phyloP scores from a whole-genome alignment of 2,888 invertebrate species.

The Meteorus colon region DNA sequence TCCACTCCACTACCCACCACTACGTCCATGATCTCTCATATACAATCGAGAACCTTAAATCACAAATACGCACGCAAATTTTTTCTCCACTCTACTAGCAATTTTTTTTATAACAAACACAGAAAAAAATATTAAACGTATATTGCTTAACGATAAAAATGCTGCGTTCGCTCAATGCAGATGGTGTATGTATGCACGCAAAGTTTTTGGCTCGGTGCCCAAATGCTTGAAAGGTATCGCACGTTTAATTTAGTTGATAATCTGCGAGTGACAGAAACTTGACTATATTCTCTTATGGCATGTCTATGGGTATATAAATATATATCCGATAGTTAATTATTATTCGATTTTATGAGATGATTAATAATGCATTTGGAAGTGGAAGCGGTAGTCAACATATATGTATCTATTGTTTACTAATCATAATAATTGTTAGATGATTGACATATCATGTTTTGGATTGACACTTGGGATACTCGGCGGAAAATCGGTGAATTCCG shows the following conservation, averaged over 20 bases:
- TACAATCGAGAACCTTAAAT: slow-evolving; percentile 27
- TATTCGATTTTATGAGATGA: neutral
- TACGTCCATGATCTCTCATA: slow-evolving; percentile 18
- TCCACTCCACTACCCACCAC: slow-evolving; percentile 5
- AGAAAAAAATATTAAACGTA: slow-evolving; percentile 11
- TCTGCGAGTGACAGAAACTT: slow-evolving; percentile 52
- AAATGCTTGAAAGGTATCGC: slow-evolving; percentile 1
- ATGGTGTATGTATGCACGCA: neutral
- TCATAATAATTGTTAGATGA: slow-evolving; percentile 1
- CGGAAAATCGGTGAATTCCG: slow-evolving; percentile 1
- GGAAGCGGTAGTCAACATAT: neutral
- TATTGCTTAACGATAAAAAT: slow-evolving; percentile 14
- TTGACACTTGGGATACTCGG: neutral
- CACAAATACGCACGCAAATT: slow-evolving; percentile 2
- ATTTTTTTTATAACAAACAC: neutral
- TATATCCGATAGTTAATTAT: neutral
- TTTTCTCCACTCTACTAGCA: neutral
- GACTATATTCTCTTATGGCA: neutral
- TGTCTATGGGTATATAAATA: neutral
- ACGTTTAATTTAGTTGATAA: slow-evolving; percentile 57
- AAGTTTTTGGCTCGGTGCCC: slow-evolving; percentile 16
- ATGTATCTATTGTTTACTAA: neutral
- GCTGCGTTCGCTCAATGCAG: slow-evolving; percentile 8
- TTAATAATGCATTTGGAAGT: neutral
- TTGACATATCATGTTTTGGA: neutral